Evolutionary conservation across 2,113 vertebrate species (phyloP).

Genomic region (Datnioides undecimradiatus): DNA sequence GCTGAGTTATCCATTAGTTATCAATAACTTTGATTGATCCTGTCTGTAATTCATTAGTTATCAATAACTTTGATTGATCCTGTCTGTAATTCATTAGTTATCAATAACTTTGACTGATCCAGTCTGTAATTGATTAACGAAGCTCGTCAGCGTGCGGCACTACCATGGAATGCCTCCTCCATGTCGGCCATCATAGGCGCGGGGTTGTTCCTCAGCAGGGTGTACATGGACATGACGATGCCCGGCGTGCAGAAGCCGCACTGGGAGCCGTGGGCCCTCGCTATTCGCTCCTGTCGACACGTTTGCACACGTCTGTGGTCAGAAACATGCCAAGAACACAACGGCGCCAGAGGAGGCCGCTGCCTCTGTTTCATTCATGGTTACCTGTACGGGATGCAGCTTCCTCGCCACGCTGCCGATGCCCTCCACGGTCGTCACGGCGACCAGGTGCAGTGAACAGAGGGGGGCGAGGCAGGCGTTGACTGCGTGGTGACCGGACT

Average conservation of each 20-base stretch:
- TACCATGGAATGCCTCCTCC: constrained; percentile 95
- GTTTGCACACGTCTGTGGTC: no score
- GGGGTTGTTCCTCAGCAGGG: constrained; percentile 89
- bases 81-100: no score
- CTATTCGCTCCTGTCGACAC: constrained; percentile 92
- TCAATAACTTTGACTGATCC: background rate
- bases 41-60: no score
- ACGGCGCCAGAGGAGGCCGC: no score
- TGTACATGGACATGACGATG: constrained; percentile 98
- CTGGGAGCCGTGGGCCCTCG: constrained; percentile 93
- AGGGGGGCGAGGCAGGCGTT: constrained; percentile 94
- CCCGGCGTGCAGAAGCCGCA: constrained; percentile 98
- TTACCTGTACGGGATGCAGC: constrained; percentile 95
- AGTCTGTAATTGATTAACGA: no score
- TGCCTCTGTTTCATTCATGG: no score
- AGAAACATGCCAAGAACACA: no score
- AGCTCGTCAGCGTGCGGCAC: no score
- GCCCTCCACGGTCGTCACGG: constrained; percentile 95
- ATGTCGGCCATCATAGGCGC: constrained; percentile 88
- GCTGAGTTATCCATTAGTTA: no score
- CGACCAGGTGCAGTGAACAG: constrained; percentile 90
- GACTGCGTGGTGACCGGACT: constrained; percentile 86
- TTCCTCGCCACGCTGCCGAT: constrained; percentile 92
- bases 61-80: no score
- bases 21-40: no score